A percentile compares a stretch with the other conserved stretches of the same genome.
Evolutionary conservation across 2,797 vertebrate species (phyloP).

Genomic region (Phylloscopus collybita): DNA sequence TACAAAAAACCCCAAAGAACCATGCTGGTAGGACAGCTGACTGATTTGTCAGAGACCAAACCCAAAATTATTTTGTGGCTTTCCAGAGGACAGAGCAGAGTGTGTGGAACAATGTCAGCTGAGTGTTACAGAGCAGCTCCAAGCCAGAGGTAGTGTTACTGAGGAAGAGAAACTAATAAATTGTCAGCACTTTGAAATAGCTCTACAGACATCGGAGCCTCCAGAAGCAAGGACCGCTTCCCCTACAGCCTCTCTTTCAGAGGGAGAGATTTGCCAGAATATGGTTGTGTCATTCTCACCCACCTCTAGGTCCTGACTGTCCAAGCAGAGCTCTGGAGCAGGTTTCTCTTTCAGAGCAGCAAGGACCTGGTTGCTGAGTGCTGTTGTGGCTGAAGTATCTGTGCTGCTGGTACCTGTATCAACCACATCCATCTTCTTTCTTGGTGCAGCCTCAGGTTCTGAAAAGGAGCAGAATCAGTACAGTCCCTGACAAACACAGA

Average conservation of each 20-base stretch:
- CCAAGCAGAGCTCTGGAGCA: constrained; percentile 89
- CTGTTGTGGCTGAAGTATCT: background rate
- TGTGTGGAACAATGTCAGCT: background rate
- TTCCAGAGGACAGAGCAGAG: background rate
- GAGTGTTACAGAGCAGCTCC: background rate
- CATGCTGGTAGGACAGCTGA: background rate
- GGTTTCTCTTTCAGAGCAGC: constrained; percentile 84
- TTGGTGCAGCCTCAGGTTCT: constrained; percentile 31
- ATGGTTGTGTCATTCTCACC: background rate
- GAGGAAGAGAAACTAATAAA: background rate
- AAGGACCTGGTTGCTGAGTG: constrained; percentile 74
- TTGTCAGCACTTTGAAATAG: background rate
- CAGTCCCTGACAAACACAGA: background rate
- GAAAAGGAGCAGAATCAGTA: background rate
- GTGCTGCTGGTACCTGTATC: constrained; percentile 53
- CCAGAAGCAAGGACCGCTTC: background rate
- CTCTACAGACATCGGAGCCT: background rate
- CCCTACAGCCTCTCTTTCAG: background rate
- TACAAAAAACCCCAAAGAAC: background rate
- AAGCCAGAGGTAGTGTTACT: background rate
- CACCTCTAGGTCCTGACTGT: constrained; percentile 91
- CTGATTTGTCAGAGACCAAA: background rate
- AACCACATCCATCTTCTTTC: constrained; percentile 73
- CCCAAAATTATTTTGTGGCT: background rate
- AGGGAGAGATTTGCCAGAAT: background rate